Evolutionary conservation across 1,140 invertebrate species (phyloP), one percentile per base, ranked within the genome.

Genomic region (Drosophila ambigua): DNA sequence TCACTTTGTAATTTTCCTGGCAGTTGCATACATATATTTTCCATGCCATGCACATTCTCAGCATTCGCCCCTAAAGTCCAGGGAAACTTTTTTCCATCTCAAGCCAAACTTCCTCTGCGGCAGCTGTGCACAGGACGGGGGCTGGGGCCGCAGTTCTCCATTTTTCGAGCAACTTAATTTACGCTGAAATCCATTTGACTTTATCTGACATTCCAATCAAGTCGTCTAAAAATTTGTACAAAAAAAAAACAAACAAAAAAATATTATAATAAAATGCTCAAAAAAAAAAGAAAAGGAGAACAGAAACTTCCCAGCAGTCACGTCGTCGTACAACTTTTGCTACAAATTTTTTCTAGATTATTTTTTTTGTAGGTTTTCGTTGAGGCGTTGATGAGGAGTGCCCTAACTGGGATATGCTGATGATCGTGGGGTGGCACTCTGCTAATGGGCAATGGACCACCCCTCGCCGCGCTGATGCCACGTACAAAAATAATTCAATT

Each of bases 151-250:
- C 72, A 67, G 35, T 65, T 57, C 68, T 71, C 81, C 62, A 77
- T 82, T 76, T 88, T 52, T 77, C 59, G 61, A 72, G 83, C 78
- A 89, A 80, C 84, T 89, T 84, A 90, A 88, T 90, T 90, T 83
- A 77, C 89, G 83, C 72, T 90, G 78, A 90, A 90, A 88, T 89
- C 88, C 88, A 82, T 90, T 90, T 90, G 88, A 90, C 88, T 90
- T 90, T 90, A 90, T 90, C 88, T 90, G 78, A 89, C 83, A 88
- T 90, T 81, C 82, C 84, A 90, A 90, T 90, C 88, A 84, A 85
- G 80, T 68, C 81, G 75, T 90, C 80, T 77, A 88, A 83, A 74
- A 88, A 88, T 88, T 74, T 87, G 72, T 87, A 69, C 76, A 64
- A 77, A 84, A 84, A 85, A 80, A 82, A 57, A 69, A 68, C 8